Evolutionary conservation across 2,113 vertebrate genomes (phyloP).

Genomic region (Ptychochromis oligacanthus): DNA sequence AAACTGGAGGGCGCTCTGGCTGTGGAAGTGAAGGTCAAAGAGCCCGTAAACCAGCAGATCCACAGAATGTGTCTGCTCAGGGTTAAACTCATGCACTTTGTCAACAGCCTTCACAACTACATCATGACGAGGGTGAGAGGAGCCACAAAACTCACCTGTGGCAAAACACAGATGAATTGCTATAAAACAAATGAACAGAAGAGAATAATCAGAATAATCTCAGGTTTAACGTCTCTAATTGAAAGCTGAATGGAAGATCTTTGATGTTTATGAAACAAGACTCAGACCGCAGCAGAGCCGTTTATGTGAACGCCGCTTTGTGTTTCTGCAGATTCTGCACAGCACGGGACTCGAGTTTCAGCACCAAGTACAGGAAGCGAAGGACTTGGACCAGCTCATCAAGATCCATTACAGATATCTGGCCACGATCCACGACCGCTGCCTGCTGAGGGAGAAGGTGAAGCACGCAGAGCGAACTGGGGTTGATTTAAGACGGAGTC

Average conservation of each 20-base stretch:
- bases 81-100: slow-evolving; percentile 99
- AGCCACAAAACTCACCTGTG: not conserved
- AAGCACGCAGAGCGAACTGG: not conserved
- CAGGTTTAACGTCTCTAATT: no score
- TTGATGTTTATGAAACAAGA: no score
- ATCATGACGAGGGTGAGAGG: slow-evolving; percentile 93
- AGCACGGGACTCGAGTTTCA: slow-evolving; percentile 98
- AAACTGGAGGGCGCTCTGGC: slow-evolving; percentile 70
- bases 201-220: no score
- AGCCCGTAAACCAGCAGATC: slow-evolving; percentile 86
- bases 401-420: slow-evolving; percentile 98
- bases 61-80: slow-evolving; percentile 95
- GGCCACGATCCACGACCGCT: slow-evolving; percentile 96
- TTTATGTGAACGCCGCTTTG: not conserved
- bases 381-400: slow-evolving; percentile 97
- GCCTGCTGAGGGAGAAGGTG: slow-evolving; percentile 96
- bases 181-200: no score
- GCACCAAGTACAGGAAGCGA: slow-evolving; percentile 97
- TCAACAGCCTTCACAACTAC: slow-evolving; percentile 99
- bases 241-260: no score
- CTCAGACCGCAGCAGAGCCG: no score
- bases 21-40: slow-evolving; percentile 74
- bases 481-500: not conserved
- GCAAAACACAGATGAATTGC: not conserved
- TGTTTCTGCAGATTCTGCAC: slow-evolving; percentile 89